Percentiles rank a stretch among this genome's conserved stretches.
Conservation (phyloP, 2,797 vertebrate genomes). For the Neopelma chrysocephalum region DNA sequence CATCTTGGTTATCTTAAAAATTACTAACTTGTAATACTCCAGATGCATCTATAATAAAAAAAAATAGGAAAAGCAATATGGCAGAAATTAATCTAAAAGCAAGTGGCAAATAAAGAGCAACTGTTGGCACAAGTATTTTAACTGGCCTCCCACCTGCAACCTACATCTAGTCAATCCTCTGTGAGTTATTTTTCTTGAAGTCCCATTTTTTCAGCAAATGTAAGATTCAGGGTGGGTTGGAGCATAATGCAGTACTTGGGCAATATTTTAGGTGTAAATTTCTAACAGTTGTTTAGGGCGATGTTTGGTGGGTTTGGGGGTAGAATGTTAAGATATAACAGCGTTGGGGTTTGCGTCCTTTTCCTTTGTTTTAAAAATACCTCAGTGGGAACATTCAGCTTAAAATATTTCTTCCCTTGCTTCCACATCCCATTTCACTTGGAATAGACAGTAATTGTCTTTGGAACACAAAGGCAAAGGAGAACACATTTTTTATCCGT, state of each 20-base stretch:
- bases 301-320: background rate
- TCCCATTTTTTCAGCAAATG: background rate
- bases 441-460: background rate
- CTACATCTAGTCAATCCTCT: background rate
- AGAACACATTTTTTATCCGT: background rate
- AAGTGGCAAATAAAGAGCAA: background rate
- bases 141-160: background rate
- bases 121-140: background rate
- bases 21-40: background rate
- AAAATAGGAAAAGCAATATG: background rate
- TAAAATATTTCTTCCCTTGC: background rate
- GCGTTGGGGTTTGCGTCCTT: background rate
- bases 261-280: background rate
- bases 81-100: background rate
- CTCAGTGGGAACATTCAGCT: background rate
- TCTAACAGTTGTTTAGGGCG: background rate
- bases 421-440: background rate
- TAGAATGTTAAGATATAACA: background rate
- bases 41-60: constrained; percentile 8
- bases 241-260: background rate
- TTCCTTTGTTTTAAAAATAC: background rate
- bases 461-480: background rate
- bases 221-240: background rate
- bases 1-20: constrained; percentile 18
- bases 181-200: background rate